Percentiles rank a stretch among this genome's conserved stretches.
These are phyloP conservation scores for Agrilus cyanescens DNA, from an alignment of 2,888 invertebrate species.

Conservation along the genomic window DNA sequence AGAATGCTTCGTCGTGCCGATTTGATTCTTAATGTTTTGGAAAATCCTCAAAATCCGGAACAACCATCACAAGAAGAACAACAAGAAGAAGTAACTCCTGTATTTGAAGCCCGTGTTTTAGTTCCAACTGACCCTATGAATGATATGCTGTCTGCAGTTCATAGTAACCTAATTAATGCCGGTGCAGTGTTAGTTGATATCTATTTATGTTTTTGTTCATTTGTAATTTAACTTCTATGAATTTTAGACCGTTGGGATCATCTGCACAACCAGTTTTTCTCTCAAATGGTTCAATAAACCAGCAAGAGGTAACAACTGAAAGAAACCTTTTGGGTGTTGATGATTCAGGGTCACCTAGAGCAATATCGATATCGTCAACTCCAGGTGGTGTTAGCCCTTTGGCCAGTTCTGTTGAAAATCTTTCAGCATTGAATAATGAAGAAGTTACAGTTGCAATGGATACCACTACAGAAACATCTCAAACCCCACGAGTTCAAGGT, in stretches of 20 bases:
- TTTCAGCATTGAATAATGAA: conserved; percentile 17
- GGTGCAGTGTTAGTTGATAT: conserved; percentile 18
- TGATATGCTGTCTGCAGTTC: conserved; percentile 16
- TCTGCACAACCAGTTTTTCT: conserved; percentile 2
- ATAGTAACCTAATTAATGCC: conserved; percentile 25
- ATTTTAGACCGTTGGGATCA: conserved; percentile 4
- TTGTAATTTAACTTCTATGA: neutral
- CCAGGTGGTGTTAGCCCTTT: conserved; percentile 24
- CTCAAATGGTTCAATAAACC: neutral
- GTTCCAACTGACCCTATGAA: conserved; percentile 21
- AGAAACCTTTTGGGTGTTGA: conserved; percentile 1
- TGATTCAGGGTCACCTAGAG: conserved; percentile 14
- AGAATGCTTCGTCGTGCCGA: conserved; percentile 40
- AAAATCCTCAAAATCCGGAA: conserved; percentile 31
- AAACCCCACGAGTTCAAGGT: conserved; percentile 3
- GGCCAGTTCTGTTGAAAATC: conserved; percentile 24
- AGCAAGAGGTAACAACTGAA: neutral
- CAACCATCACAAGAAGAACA: conserved; percentile 26
- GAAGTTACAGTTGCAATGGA: conserved; percentile 13
- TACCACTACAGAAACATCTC: conserved; percentile 6
- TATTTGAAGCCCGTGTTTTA: conserved; percentile 34
- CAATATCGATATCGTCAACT: conserved; percentile 22
- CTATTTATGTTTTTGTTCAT: neutral
- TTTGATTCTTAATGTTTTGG: conserved; percentile 35
- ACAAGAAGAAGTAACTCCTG: conserved; percentile 34